Base-by-base conservation (phyloP, 2,113 vertebrate genomes). In the Phyllopteryx taeniolatus region DNA sequence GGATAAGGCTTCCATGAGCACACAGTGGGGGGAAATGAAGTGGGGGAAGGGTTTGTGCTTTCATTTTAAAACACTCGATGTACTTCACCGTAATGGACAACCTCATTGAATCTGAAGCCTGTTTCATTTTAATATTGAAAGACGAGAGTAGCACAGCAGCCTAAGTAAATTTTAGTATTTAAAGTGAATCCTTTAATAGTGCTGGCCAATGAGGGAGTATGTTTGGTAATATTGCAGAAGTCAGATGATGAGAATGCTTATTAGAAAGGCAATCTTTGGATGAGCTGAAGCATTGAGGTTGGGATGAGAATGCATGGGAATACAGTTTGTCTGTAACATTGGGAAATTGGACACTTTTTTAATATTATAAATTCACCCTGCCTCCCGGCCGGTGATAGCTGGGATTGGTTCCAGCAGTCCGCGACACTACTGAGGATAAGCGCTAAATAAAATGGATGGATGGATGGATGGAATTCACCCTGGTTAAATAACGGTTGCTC, bases 1-100 rank as follows among this genome's bases (percentile, higher is more conserved):
- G 76, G 89, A 89, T 90, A 86, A 88, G 20, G 31, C 69, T 27
- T 71, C 73, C 75, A 68, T 78, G 75, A 75, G 79, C 65, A 53
- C 78, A 53, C 8, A 14, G 20, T n/a, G 22, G 49, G 39, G 13
- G 27, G 54, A 54, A 61, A 62, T 43, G 31, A 46, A 51, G 54
- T 9, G 33, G 7, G 20, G 44, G 5, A 43, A 39, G 60, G 68
- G 51, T 69, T 77, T 79, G 59, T 53, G 31, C 62, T 62, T 67
- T 68, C 2, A 47, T 72, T 65, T 64, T 57, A 27, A 64, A 22
- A 65, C 42, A 31, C 20, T 54, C 19, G 67, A 19, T 61, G 11
- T 49, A 1, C 12, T 27, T 49, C 13, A 49, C 14, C 15, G 2
- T 51, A 15, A 51, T 17, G 49, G 15, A 51, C 49, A 46, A 46